Evolutionary conservation across 2,888 invertebrate genomes (phyloP).

Genomic region (Lasioglossum villosulum): DNA sequence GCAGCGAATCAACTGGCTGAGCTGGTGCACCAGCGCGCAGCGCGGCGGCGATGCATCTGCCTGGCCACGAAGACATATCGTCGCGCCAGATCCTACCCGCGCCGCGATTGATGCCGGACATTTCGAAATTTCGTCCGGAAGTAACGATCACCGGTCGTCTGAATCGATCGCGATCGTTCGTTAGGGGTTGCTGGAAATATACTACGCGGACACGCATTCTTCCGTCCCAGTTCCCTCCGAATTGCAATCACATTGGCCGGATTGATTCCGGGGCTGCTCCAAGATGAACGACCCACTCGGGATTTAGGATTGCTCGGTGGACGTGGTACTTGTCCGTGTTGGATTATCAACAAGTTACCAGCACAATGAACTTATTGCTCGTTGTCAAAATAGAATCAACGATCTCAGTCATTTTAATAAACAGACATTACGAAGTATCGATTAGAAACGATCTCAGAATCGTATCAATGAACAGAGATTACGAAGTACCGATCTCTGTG

Average conservation of each 20-base stretch:
- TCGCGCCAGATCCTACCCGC: background rate
- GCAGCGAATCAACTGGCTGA: slow-evolving; percentile 36
- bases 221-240: background rate
- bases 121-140: slow-evolving; percentile 29
- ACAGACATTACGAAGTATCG: too few species aligned
- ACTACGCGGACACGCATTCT: background rate
- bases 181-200: background rate
- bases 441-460: too few species aligned
- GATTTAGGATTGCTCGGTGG: background rate
- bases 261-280: background rate
- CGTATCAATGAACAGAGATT: too few species aligned
- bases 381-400: too few species aligned
- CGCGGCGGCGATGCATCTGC: slow-evolving; percentile 29
- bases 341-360: too few species aligned
- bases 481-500: too few species aligned
- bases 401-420: too few species aligned
- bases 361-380: too few species aligned
- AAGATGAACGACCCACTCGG: background rate
- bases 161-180: slow-evolving; percentile 29
- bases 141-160: slow-evolving; percentile 30
- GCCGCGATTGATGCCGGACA: slow-evolving; percentile 39
- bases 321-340: background rate
- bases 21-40: slow-evolving; percentile 3
- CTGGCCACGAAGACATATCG: slow-evolving; percentile 49
- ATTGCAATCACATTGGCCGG: background rate